Evolutionary conservation across 2,888 invertebrate species (phyloP), one percentile per base, ranked within the genome.

Genomic region (Habrosyne pyritoides): DNA sequence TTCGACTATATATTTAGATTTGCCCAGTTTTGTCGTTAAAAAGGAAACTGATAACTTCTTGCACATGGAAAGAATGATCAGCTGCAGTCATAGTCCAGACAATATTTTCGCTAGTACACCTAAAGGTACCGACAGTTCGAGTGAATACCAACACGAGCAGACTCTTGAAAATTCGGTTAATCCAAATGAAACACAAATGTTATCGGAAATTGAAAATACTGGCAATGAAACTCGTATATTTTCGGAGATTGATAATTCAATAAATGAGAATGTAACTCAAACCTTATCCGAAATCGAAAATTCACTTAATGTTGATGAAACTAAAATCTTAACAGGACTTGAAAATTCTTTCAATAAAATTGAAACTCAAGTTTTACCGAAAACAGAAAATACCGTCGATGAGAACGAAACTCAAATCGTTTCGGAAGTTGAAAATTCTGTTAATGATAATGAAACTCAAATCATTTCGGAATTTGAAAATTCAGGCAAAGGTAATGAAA

Each of bases 1-100:
- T 61, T 91, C 91, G 28, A 91, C 91, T 0, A 75, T 81, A 49
- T 91, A 92, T 65, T 80, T 92, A 80, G 91, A 92, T 74, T 77
- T 89, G 61, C 92, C 92, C 42, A 85, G 83, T 66, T 74, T 75
- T 30, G 62, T 61, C 26, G 52, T 81, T 50, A 75, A 81, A 50
- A 84, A 83, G 55, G 79, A 83, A 53, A 83, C 84, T 0, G 71
- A 83, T 65, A 72, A 73, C 53, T 88, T 90, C 65, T 73, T 90
- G 57, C 77, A 87, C 55, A 77, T 77, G 49, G 91, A 92, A 71
- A 87, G 73, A 71, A 59, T 71, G 42, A 59, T 77, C 12, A 80
- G 71, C 61, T 75, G 72, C 56, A 66, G 77, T 53, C 65, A 70
- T 36, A 46, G 65, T 26, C 64, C 73, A 51, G 68, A 76, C 50